Percentiles rank a stretch among this genome's conserved stretches.
Conservation (phyloP, 2,888 invertebrate genomes). For the Melanargia galathea region DNA sequence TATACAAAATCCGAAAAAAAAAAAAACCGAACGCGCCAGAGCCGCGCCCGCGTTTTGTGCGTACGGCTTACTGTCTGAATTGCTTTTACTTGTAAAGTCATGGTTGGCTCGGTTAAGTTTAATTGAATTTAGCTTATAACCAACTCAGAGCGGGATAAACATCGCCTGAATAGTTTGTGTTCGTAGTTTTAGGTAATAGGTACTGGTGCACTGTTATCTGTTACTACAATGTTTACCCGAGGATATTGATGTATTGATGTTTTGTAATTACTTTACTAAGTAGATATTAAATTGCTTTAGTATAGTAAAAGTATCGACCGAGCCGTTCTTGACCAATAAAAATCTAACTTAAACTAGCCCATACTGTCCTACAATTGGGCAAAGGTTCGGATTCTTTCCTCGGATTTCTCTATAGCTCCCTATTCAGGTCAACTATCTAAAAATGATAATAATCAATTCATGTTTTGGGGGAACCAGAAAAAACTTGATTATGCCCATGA, state of each 20-base stretch:
- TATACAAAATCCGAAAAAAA: too few relatives aligned
- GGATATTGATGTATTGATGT: constrained; percentile 8
- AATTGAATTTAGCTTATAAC: constrained; percentile 45
- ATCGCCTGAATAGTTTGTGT: constrained; percentile 41
- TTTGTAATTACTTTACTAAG: neutral
- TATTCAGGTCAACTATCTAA: too few relatives aligned
- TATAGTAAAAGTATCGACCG: neutral
- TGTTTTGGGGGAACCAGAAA: too few relatives aligned
- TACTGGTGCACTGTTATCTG: constrained; percentile 22
- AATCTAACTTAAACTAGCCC: too few relatives aligned
- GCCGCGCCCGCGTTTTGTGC: too few relatives aligned
- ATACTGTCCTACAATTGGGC: too few relatives aligned
- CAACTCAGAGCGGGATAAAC: constrained; percentile 27
- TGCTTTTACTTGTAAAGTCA: constrained; percentile 23
- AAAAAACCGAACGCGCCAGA: too few relatives aligned
- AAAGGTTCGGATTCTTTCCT: too few relatives aligned
- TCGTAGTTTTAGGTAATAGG: constrained; percentile 28
- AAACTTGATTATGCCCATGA: too few relatives aligned
- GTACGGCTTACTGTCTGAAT: constrained; percentile 11
- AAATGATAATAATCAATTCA: too few relatives aligned
- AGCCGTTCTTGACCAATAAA: neutral
- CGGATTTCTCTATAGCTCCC: too few relatives aligned
- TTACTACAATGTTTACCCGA: constrained; percentile 13
- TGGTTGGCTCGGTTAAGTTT: constrained; percentile 49
- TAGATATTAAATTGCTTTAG: too few relatives aligned